These are phyloP conservation scores for Dryobotodes eremita DNA, from an alignment of 2,888 invertebrate genomes.

Conservation along the genomic window DNA sequence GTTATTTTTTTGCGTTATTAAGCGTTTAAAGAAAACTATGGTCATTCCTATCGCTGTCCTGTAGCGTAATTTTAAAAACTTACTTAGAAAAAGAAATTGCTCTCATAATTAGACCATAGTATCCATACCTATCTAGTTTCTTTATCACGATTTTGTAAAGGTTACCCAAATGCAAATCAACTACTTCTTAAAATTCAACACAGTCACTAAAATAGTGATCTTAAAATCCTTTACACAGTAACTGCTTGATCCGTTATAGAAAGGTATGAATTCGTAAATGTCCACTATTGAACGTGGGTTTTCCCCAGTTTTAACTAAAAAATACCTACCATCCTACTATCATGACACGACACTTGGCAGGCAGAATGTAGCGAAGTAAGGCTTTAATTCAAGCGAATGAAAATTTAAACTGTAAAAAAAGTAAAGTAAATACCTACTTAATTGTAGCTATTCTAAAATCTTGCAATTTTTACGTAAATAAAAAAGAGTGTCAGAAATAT, in stretches of 20 bases:
- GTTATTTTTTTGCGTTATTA: too few relatives aligned
- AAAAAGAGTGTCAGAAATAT: background rate
- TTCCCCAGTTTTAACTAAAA: background rate
- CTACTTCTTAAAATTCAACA: constrained; percentile 35
- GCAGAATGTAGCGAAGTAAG: too few relatives aligned
- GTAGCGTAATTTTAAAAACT: background rate
- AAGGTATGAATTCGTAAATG: constrained; percentile 35
- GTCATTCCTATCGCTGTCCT: background rate
- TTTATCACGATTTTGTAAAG: background rate
- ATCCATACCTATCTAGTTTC: background rate
- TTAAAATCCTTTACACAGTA: constrained; percentile 13
- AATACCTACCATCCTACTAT: background rate
- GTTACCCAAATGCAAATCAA: background rate
- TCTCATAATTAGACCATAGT: background rate
- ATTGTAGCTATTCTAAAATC: background rate
- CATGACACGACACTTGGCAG: too few relatives aligned
- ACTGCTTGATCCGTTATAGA: constrained; percentile 39
- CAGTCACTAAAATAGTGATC: constrained; percentile 12
- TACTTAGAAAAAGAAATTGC: background rate
- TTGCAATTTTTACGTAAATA: background rate
- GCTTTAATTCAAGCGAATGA: too few relatives aligned
- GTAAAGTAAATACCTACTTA: too few relatives aligned
- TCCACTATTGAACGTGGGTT: constrained; percentile 5
- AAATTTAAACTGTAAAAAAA: too few relatives aligned
- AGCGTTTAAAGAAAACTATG: background rate